phyloP scores from a whole-genome alignment of 1,140 invertebrate genomes.

The Contarinia nasturtii region DNA sequence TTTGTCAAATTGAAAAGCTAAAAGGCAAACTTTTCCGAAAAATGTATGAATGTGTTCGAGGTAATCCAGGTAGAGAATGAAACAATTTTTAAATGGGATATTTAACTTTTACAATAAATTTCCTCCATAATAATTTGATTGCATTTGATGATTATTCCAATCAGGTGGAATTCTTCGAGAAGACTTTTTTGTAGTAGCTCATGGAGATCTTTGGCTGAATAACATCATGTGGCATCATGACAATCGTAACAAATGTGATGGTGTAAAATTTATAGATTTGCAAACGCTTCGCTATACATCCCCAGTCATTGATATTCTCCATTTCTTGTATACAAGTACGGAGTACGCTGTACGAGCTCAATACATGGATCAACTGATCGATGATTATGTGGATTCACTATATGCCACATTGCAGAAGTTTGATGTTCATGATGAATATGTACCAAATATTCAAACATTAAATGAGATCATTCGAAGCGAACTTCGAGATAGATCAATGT shows the following conservation, averaged over 20 bases:
- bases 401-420: too few species aligned
- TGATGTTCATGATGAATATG: too few species aligned
- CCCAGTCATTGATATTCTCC: conserved; percentile 27
- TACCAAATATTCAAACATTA: neutral
- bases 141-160: neutral
- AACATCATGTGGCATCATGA: conserved; percentile 22
- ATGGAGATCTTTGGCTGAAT: conserved; percentile 25
- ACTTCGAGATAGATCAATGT: conserved; percentile 8
- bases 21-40: conserved; percentile 11
- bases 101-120: too few species aligned
- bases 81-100: too few species aligned
- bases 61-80: conserved; percentile 6
- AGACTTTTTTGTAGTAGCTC: conserved; percentile 19
- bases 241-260: conserved; percentile 2
- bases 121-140: too few species aligned
- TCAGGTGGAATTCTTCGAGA: conserved; percentile 4
- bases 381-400: conserved; percentile 1
- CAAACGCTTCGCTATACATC: conserved; percentile 30
- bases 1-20: conserved; percentile 12
- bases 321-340: conserved; percentile 22
- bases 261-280: conserved; percentile 29
- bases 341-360: conserved; percentile 14
- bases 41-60: conserved; percentile 11
- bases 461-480: neutral
- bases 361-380: conserved; percentile 14